These are phyloP conservation scores for Notolepis coatsorum DNA, from an alignment of 2,797 vertebrate species.

Conservation along the genomic window DNA sequence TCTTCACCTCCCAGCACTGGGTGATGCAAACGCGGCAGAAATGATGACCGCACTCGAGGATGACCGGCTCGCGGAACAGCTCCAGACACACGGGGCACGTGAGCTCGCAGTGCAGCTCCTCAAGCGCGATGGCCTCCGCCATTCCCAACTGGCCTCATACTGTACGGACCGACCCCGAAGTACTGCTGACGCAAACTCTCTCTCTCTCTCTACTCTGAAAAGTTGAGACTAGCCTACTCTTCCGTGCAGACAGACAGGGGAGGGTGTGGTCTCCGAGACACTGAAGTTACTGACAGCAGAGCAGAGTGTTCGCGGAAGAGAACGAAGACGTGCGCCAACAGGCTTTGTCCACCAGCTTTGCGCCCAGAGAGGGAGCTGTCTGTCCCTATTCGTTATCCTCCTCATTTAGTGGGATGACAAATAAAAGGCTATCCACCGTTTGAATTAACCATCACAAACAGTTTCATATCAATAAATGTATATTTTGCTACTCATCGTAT, in stretches of 20 bases:
- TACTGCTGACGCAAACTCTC: background rate
- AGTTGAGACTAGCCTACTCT: background rate
- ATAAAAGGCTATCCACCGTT: too few species aligned
- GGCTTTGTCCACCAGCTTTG: too few species aligned
- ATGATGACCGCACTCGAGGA: constrained; percentile 82
- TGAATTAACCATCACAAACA: too few species aligned
- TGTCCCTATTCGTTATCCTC: too few species aligned
- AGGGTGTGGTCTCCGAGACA: constrained; percentile 56
- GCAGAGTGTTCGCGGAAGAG: constrained; percentile 28
- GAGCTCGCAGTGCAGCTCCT: constrained; percentile 78
- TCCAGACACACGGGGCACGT: constrained; percentile 82
- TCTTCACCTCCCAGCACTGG: constrained; percentile 78
- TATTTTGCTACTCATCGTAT: too few species aligned
- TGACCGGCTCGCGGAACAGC: constrained; percentile 78
- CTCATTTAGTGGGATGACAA: too few species aligned
- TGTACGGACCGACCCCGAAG: background rate
- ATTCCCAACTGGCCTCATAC: constrained; percentile 58
- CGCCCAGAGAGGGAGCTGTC: too few species aligned
- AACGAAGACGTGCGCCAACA: too few species aligned
- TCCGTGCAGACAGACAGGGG: constrained; percentile 10
- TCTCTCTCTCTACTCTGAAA: too few species aligned
- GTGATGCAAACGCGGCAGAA: constrained; percentile 80
- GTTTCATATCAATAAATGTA: too few species aligned
- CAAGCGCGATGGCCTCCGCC: constrained; percentile 73
- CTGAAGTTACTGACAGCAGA: constrained; percentile 6